A percentile compares a stretch with the other conserved stretches of the same genome.
phyloP scores from a whole-genome alignment of 2,888 invertebrate genomes.

The Aleiodes alternator region DNA sequence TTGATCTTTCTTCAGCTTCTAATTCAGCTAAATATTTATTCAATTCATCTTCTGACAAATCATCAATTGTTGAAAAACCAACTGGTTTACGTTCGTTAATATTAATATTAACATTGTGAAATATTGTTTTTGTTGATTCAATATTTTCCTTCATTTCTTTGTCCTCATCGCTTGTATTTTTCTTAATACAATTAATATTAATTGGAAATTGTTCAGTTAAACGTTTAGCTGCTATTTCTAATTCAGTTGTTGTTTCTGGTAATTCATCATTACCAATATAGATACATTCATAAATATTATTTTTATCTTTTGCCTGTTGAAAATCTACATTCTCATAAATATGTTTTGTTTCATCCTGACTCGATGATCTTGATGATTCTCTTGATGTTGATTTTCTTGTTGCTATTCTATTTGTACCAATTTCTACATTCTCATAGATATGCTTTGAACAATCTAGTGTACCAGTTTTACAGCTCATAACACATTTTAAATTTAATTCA shows the following conservation, averaged over 20 bases:
- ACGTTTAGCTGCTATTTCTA: conserved; percentile 61
- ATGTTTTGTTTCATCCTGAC: conserved; percentile 54
- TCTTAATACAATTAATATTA: conserved; percentile 22
- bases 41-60: conserved; percentile 74
- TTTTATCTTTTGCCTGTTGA: conserved; percentile 54
- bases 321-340: conserved; percentile 65
- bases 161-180: conserved; percentile 44
- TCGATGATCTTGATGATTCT: conserved; percentile 36
- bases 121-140: conserved; percentile 40
- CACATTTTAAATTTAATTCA: conserved; percentile 24
- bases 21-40: conserved; percentile 74
- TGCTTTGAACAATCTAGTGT: conserved; percentile 48
- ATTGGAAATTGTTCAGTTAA: conserved; percentile 58
- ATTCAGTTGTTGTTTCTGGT: conserved; percentile 58
- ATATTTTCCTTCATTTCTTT: conserved; percentile 19
- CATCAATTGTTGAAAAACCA: conserved; percentile 67
- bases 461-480: background rate
- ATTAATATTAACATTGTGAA: conserved; percentile 48
- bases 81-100: conserved; percentile 58
- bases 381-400: conserved; percentile 45
- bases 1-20: conserved; percentile 71
- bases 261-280: conserved; percentile 59
- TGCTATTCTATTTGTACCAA: conserved; percentile 59
- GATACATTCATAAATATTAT: conserved; percentile 61
- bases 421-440: conserved; percentile 66